These are phyloP conservation scores for Agrochola macilenta DNA, from an alignment of 2,888 invertebrate species.

Conservation along the genomic window DNA sequence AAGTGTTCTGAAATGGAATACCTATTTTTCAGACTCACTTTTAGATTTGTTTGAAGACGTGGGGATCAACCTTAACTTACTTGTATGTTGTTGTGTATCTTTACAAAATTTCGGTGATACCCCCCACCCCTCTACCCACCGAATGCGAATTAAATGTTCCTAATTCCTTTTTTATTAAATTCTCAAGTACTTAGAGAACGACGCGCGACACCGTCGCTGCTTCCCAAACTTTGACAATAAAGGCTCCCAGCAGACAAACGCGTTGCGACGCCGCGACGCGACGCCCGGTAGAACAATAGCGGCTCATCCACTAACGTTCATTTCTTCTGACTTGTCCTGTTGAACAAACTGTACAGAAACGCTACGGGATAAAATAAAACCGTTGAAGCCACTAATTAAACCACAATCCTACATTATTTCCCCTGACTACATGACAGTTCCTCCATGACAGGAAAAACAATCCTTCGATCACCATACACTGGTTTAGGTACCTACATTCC, in stretches of 20 bases:
- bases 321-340: conserved; percentile 22
- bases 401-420: background rate
- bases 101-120: background rate
- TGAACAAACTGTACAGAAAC: conserved; percentile 14
- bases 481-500: conserved; percentile 3
- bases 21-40: background rate
- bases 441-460: conserved; percentile 16
- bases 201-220: background rate
- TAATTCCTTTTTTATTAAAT: conserved; percentile 40
- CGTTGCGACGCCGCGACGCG: too few relatives aligned
- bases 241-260: too few relatives aligned
- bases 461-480: conserved; percentile 9
- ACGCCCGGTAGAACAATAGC: background rate
- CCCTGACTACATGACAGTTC: conserved; percentile 4
- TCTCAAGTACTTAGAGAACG: conserved; percentile 1
- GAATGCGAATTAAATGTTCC: conserved; percentile 1
- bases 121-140: background rate
- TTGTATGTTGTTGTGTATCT: conserved; percentile 14
- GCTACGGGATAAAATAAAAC: conserved; percentile 23
- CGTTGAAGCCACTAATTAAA: conserved; percentile 18
- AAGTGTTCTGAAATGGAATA: background rate
- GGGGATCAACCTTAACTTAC: conserved; percentile 18
- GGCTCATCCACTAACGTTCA: conserved; percentile 21
- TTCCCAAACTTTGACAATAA: conserved; percentile 31
- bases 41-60: background rate